Evolutionary conservation across 2,888 invertebrate species (phyloP).

Genomic region (Drosophila helvetica): DNA sequence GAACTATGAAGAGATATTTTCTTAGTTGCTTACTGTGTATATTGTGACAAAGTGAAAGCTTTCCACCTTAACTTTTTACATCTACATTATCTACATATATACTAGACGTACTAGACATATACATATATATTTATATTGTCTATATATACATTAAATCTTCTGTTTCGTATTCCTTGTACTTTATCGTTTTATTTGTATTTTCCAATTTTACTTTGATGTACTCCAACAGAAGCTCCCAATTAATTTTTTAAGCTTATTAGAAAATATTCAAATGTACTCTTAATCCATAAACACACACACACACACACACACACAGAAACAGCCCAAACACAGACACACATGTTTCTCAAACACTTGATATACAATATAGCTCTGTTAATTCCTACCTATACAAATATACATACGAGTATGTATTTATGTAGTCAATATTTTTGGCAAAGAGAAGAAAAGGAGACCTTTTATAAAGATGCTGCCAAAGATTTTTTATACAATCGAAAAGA

Average conservation of each 20-base stretch:
- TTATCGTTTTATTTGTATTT: constrained; percentile 21
- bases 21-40: constrained; percentile 37
- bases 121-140: constrained; percentile 51
- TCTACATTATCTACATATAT: constrained; percentile 52
- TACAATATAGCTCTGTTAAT: constrained; percentile 47
- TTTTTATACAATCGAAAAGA: constrained; percentile 48
- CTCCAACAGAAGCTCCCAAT: constrained; percentile 7
- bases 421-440: constrained; percentile 40
- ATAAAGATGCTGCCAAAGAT: constrained; percentile 77
- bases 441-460: constrained; percentile 14
- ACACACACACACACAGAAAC: constrained; percentile 16
- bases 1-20: constrained; percentile 18
- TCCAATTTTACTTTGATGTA: constrained; percentile 10
- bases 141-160: constrained; percentile 41
- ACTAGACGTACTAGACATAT: constrained; percentile 46
- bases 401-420: constrained; percentile 15
- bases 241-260: constrained; percentile 30
- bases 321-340: constrained; percentile 34
- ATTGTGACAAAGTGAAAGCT: constrained; percentile 68
- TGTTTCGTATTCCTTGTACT: constrained; percentile 15
- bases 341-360: constrained; percentile 43
- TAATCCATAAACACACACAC: constrained; percentile 4
- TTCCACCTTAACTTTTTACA: constrained; percentile 62
- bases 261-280: constrained; percentile 17
- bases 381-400: constrained; percentile 27